Conservation (phyloP, 2,888 invertebrate species). For the Ptycholaimellus sp. region DNA sequence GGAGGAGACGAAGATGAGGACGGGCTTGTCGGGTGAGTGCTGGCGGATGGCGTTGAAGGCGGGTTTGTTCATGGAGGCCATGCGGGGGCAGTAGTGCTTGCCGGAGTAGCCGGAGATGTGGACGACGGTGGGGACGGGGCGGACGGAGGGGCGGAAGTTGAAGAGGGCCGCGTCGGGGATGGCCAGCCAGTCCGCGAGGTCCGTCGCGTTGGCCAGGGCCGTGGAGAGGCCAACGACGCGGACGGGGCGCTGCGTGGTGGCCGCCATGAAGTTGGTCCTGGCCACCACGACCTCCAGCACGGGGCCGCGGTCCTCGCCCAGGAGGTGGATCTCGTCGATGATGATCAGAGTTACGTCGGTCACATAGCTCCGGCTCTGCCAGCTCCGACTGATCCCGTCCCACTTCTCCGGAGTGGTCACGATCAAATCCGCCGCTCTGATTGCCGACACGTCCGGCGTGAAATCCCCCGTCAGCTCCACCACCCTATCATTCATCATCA, state of each 20-base stretch:
- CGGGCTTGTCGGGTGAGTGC: conserved; percentile 69
- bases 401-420: conserved; percentile 99
- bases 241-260: conserved; percentile 48
- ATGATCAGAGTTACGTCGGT: conserved; percentile 32
- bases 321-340: conserved; percentile 90
- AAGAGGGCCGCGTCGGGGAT: conserved; percentile 60
- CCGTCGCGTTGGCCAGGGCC: conserved; percentile 84
- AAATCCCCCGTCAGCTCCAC: conserved; percentile 86
- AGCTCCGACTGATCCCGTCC: conserved; percentile 72
- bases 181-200: conserved; percentile 82
- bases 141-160: conserved; percentile 88
- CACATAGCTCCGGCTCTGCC: conserved; percentile 89
- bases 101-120: conserved; percentile 87
- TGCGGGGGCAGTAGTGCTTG: conserved; percentile 92
- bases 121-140: conserved; percentile 81
- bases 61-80: conserved; percentile 98
- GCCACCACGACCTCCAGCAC: conserved; percentile 87
- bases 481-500: no score
- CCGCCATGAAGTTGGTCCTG: conserved; percentile 77
- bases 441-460: conserved; percentile 57
- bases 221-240: conserved; percentile 85
- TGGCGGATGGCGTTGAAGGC: conserved; percentile 74
- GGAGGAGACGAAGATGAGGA: conserved; percentile 81
- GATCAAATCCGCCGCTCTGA: conserved; percentile 62
- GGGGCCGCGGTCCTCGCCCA: conserved; percentile 40